Percentiles rank a stretch among this genome's conserved stretches.
Evolutionary conservation across 2,888 invertebrate genomes (phyloP).

Genomic region (Lampropteryx suffumata): DNA sequence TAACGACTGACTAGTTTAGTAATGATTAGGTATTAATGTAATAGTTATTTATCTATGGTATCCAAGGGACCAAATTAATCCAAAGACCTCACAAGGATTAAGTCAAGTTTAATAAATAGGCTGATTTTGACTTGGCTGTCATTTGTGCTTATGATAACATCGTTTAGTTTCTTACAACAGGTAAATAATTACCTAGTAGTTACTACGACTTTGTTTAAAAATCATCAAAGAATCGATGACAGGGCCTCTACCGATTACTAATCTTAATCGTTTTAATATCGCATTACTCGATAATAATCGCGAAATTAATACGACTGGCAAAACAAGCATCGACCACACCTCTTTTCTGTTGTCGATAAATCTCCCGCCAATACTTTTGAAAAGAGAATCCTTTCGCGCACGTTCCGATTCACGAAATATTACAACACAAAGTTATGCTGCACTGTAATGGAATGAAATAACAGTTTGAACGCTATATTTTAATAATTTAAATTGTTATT

Average conservation of each 20-base stretch:
- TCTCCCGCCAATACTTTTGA: conserved; percentile 44
- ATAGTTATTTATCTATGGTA: too few species aligned
- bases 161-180: too few species aligned
- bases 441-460: conserved; percentile 48
- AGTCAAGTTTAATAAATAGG: too few species aligned
- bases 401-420: conserved; percentile 35
- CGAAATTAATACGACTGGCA: conserved; percentile 45
- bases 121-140: too few species aligned
- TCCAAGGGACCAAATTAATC: conserved; percentile 1
- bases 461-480: conserved; percentile 47
- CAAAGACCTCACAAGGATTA: conserved; percentile 10
- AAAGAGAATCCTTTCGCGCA: conserved; percentile 32
- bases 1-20: conserved; percentile 1
- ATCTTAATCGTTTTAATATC: conserved; percentile 37
- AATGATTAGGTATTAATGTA: background rate
- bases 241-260: conserved; percentile 23
- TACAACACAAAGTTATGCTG: conserved; percentile 54
- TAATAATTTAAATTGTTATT: conserved; percentile 64
- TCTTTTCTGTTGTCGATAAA: conserved; percentile 47
- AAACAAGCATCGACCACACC: conserved; percentile 49
- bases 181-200: too few species aligned
- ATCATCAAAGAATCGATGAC: conserved; percentile 22
- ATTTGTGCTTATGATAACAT: too few species aligned
- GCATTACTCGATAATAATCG: conserved; percentile 36
- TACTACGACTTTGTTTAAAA: background rate